phyloP scores from a whole-genome alignment of 2,113 vertebrate species.

The Cygnus atratus region DNA sequence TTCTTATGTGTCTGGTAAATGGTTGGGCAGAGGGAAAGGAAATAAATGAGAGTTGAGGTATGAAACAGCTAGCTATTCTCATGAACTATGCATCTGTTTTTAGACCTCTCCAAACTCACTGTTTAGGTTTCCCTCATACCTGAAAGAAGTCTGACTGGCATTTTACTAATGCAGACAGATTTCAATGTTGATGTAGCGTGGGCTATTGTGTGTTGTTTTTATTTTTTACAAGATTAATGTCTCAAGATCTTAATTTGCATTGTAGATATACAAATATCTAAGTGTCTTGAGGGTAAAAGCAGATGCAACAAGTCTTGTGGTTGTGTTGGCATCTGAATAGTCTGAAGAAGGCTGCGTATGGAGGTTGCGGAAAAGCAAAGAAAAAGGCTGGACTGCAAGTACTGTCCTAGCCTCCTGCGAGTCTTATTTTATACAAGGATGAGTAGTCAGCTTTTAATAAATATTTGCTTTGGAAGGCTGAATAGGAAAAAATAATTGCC shows the following conservation, averaged over 20 bases:
- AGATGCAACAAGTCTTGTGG: not conserved
- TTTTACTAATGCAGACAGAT: not conserved
- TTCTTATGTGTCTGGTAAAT: not conserved
- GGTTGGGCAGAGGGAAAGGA: not conserved
- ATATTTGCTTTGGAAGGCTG: not conserved
- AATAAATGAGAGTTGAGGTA: not conserved
- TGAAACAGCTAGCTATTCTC: not conserved
- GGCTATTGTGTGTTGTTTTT: not conserved
- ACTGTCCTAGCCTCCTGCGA: not conserved
- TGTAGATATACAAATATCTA: not conserved
- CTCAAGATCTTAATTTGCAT: not conserved
- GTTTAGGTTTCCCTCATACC: not conserved
- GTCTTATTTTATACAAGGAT: not conserved
- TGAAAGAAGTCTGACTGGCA: not conserved
- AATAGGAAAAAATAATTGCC: not conserved
- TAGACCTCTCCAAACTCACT: not conserved
- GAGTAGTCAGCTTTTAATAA: not conserved
- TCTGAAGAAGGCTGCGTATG: not conserved
- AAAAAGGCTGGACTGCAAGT: not conserved
- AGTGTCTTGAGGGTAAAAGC: not conserved
- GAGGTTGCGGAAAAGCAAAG: not conserved
- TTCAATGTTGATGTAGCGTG: not conserved
- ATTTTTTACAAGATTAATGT: not conserved
- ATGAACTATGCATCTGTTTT: not conserved
- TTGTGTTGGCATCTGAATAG: not conserved